Percentiles rank a stretch among this genome's conserved stretches.
These are phyloP conservation scores for Sepioteuthis lessoniana DNA, from an alignment of 2,888 invertebrate genomes.

Conservation along the genomic window DNA sequence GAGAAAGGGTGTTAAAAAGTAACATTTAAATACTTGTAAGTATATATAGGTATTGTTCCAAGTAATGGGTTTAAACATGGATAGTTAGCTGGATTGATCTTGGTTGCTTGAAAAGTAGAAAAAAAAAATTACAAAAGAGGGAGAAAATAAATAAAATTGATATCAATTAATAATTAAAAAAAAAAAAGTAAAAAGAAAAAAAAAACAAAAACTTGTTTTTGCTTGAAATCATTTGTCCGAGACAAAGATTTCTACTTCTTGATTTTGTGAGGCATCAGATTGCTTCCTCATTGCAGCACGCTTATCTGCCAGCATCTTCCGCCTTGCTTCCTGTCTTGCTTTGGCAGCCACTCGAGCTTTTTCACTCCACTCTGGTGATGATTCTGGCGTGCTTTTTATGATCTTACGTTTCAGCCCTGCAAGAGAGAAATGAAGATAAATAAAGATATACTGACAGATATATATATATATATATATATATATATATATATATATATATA, in stretches of 20 bases:
- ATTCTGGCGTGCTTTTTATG: constrained; percentile 67
- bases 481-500: background rate
- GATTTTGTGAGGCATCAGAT: constrained; percentile 52
- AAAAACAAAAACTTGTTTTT: background rate
- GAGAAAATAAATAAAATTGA: constrained; percentile 43
- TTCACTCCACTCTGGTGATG: constrained; percentile 66
- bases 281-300: constrained; percentile 77
- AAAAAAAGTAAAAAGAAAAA: background rate
- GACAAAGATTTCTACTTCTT: constrained; percentile 60
- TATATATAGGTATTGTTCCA: background rate
- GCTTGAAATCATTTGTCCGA: constrained; percentile 51
- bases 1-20: background rate
- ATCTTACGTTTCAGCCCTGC: constrained; percentile 64
- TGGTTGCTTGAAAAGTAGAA: background rate
- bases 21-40: constrained; percentile 14
- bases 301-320: constrained; percentile 86
- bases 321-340: constrained; percentile 80
- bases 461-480: background rate
- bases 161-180: constrained; percentile 25
- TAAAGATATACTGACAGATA: no score
- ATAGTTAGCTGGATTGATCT: constrained; percentile 36
- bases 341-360: constrained; percentile 71
- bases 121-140: background rate
- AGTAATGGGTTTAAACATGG: background rate
- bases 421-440: constrained; percentile 48